Evolutionary conservation across 2,888 invertebrate genomes (phyloP).

Genomic region (Nesidiocoris tenuis): DNA sequence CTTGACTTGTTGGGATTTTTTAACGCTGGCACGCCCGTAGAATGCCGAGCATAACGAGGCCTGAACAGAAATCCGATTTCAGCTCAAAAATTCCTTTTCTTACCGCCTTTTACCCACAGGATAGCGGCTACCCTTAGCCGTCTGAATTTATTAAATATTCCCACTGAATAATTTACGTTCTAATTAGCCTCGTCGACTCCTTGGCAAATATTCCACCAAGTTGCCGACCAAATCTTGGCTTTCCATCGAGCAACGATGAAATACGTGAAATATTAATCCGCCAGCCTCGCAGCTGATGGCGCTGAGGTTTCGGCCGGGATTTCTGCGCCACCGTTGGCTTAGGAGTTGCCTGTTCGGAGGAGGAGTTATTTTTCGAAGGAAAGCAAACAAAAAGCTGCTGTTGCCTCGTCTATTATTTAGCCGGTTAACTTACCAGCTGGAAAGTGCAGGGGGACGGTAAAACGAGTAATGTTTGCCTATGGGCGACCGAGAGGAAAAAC

Average conservation of each 20-base stretch:
- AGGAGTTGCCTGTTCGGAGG: neutral
- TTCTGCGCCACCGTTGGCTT: neutral
- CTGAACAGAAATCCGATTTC: no score
- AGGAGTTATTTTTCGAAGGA: neutral
- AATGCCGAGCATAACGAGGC: no score
- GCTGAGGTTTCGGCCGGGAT: neutral
- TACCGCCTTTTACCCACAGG: no score
- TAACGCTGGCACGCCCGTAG: no score
- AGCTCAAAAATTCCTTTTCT: no score
- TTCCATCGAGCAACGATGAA: neutral
- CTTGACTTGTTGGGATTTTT: no score
- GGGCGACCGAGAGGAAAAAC: neutral
- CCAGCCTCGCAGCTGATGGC: neutral
- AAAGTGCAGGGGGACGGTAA: neutral
- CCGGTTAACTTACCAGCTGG: neutral
- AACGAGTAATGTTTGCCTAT: neutral
- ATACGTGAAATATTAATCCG: neutral
- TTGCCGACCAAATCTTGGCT: neutral
- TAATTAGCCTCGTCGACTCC: neutral
- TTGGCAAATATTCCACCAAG: neutral
- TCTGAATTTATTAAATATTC: neutral
- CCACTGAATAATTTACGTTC: neutral
- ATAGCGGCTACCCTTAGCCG: no score
- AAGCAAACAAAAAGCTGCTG: neutral
- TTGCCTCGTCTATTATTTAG: neutral